Conservation (phyloP, 35 echinoderm and acorn worm species). For the Acanthaster planci region DNA sequence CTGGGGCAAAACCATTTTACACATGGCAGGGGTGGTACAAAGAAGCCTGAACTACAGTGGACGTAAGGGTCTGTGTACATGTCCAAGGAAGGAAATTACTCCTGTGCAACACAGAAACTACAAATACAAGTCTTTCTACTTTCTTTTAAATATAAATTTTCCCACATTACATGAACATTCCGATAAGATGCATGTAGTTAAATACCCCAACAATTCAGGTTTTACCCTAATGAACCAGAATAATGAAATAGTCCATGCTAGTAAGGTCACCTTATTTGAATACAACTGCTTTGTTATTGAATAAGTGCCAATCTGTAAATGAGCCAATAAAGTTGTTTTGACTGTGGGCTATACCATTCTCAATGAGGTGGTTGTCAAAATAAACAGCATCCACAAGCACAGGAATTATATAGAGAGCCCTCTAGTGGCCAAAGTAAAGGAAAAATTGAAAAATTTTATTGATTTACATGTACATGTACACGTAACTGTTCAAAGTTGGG, state of each 20-base stretch:
- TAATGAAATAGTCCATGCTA: background rate
- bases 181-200: no score
- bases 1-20: background rate
- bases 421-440: background rate
- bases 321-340: slow-evolving; percentile 7
- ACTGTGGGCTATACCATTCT: background rate
- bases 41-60: background rate
- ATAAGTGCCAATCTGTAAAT: background rate
- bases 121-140: no score
- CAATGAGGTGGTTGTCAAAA: background rate
- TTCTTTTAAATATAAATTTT: no score
- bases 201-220: no score
- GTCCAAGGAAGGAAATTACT: background rate
- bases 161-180: no score
- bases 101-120: no score
- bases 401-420: background rate
- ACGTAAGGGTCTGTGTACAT: background rate
- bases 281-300: slow-evolving; percentile 24
- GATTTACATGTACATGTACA: no score
- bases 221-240: no score
- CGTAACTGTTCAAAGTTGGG: no score
- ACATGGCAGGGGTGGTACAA: background rate
- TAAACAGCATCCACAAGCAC: background rate
- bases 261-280: slow-evolving; percentile 1
- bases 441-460: no score